Conservation (phyloP, 2,113 vertebrate species). For the Leptobrachium leishanense region DNA sequence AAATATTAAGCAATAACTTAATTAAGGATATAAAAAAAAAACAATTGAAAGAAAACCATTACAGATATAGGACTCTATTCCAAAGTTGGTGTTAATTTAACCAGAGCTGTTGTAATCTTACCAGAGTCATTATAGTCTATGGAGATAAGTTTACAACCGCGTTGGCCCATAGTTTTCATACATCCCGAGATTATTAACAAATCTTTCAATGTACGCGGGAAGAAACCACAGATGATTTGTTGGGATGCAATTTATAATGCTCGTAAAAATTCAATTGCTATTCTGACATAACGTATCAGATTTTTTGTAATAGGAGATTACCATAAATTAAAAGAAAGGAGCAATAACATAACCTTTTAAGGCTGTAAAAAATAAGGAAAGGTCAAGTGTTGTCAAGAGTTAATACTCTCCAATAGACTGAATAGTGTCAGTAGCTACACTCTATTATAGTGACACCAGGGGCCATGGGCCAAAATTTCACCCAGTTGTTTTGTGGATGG, state of each 20-base stretch:
- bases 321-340: conserved; percentile 78
- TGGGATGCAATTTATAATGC: conserved; percentile 76
- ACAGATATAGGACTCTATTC: too few species aligned
- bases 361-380: conserved; percentile 91
- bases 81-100: too few species aligned
- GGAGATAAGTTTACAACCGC: too few species aligned
- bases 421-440: conserved; percentile 94
- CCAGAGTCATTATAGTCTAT: too few species aligned
- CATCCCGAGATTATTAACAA: too few species aligned
- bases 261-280: conserved; percentile 78
- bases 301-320: conserved; percentile 74
- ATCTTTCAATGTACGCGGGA: too few species aligned
- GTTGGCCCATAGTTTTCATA: too few species aligned
- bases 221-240: conserved; percentile 63
- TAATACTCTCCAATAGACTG: conserved; percentile 97
- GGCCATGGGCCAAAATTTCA: conserved; percentile 87
- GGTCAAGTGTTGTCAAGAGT: conserved; percentile 88
- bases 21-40: too few species aligned
- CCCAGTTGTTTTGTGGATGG: conserved; percentile 87
- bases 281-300: conserved; percentile 76
- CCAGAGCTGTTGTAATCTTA: too few species aligned
- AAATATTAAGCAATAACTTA: too few species aligned
- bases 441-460: conserved; percentile 98
- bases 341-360: conserved; percentile 83
- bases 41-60: too few species aligned